A percentile compares a stretch with the other conserved stretches of the same genome.
Evolutionary conservation across 2,113 vertebrate genomes (phyloP).

Genomic region (Protomyctophum bolini): DNA sequence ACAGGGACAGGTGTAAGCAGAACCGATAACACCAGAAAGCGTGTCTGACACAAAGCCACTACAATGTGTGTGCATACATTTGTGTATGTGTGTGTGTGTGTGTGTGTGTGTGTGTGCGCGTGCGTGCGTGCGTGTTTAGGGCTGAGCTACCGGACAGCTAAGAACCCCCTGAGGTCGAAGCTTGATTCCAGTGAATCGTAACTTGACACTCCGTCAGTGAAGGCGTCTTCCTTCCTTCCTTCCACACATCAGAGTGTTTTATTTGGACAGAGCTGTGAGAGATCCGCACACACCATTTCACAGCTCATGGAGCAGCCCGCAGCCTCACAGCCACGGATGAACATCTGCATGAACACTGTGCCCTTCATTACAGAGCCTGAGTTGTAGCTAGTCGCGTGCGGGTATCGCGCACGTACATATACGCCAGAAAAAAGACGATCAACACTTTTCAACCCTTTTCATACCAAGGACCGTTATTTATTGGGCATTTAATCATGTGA

Average conservation of each 20-base stretch:
- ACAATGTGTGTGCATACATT: neutral
- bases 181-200: slow-evolving; percentile 50
- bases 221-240: slow-evolving; percentile 5
- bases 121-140: neutral
- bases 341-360: slow-evolving; percentile 45
- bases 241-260: slow-evolving; percentile 57
- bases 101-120: slow-evolving; percentile 6
- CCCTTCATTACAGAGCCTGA: slow-evolving; percentile 1
- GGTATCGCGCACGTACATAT: too few relatives aligned
- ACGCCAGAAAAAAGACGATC: too few relatives aligned
- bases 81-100: slow-evolving; percentile 16
- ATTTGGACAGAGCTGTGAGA: slow-evolving; percentile 57
- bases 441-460: too few relatives aligned
- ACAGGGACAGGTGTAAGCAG: slow-evolving; percentile 57
- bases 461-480: too few relatives aligned
- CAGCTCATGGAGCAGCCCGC: slow-evolving; percentile 56
- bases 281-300: slow-evolving; percentile 65
- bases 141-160: slow-evolving; percentile 37
- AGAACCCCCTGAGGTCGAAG: slow-evolving; percentile 61
- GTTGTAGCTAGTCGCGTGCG: too few relatives aligned
- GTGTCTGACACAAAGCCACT: slow-evolving; percentile 33
- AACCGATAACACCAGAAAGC: slow-evolving; percentile 33
- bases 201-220: slow-evolving; percentile 57
- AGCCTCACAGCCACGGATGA: slow-evolving; percentile 55
- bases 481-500: too few relatives aligned